phyloP scores from a whole-genome alignment of 2,888 invertebrate species.

The Actias luna region DNA sequence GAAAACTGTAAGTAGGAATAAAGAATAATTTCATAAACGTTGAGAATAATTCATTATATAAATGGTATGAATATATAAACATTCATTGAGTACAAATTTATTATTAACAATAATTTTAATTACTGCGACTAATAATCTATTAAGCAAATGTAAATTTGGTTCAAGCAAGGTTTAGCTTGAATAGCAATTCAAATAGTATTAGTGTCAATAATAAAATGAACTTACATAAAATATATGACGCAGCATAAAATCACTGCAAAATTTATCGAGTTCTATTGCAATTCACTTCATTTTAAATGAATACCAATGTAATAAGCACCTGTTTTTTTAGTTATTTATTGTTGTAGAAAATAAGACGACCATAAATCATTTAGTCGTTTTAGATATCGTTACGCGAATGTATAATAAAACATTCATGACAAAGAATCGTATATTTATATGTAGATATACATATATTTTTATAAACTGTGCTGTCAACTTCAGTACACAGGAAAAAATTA shows the following conservation, averaged over 20 bases:
- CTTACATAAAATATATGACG: background rate
- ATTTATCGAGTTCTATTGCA: background rate
- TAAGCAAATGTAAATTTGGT: background rate
- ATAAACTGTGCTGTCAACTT: conserved; percentile 35
- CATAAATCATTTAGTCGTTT: conserved; percentile 29
- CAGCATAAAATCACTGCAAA: background rate
- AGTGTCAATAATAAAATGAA: background rate
- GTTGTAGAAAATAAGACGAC: conserved; percentile 28
- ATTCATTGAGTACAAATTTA: background rate
- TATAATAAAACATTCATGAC: conserved; percentile 17
- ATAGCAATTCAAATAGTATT: background rate
- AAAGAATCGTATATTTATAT: conserved; percentile 19
- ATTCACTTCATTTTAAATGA: background rate
- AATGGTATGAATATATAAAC: too few relatives aligned
- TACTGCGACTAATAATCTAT: background rate
- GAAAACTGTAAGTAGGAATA: too few relatives aligned
- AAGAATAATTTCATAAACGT: too few relatives aligned
- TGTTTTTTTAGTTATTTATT: conserved; percentile 32
- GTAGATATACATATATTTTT: conserved; percentile 36
- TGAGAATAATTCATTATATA: too few relatives aligned
- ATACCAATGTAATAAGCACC: conserved; percentile 25
- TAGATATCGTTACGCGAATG: background rate
- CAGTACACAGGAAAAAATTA: conserved; percentile 37
- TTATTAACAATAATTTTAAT: background rate
- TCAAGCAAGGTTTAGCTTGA: background rate